phyloP scores from a whole-genome alignment of 2,113 vertebrate genomes.

The Eira barbara region DNA sequence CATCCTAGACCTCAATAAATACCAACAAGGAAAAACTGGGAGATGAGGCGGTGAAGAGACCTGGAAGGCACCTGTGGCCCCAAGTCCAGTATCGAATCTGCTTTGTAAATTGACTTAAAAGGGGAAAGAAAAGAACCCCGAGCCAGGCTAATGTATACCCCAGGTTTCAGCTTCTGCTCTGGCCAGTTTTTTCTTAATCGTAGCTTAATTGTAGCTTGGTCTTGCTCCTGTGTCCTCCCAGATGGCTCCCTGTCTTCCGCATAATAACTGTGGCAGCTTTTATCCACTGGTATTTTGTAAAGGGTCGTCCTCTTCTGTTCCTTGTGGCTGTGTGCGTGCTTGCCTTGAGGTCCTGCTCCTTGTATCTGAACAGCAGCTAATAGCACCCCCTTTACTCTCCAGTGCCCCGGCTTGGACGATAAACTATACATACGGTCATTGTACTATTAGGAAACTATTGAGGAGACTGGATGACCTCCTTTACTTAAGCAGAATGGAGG shows the following conservation, averaged over 20 bases:
- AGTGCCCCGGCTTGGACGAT: background rate
- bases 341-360: background rate
- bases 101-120: slow-evolving; percentile 9
- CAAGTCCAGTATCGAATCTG: background rate
- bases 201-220: background rate
- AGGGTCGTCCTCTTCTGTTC: background rate
- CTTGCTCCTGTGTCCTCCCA: background rate
- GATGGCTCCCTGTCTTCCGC: background rate
- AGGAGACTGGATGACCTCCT: background rate
- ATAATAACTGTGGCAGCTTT: background rate
- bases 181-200: background rate
- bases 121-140: background rate
- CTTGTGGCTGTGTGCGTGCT: background rate
- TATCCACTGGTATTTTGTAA: background rate
- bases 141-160: background rate
- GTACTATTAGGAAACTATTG: slow-evolving; percentile 12
- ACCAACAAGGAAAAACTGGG: background rate
- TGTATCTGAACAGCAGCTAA: background rate
- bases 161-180: background rate
- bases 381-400: background rate
- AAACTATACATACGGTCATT: background rate
- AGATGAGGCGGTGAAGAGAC: background rate
- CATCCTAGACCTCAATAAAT: background rate
- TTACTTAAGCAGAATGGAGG: background rate
- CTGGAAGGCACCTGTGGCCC: background rate